These are phyloP conservation scores for Dascyllus trimaculatus DNA, from an alignment of 2,113 vertebrate genomes.

Conservation along the genomic window DNA sequence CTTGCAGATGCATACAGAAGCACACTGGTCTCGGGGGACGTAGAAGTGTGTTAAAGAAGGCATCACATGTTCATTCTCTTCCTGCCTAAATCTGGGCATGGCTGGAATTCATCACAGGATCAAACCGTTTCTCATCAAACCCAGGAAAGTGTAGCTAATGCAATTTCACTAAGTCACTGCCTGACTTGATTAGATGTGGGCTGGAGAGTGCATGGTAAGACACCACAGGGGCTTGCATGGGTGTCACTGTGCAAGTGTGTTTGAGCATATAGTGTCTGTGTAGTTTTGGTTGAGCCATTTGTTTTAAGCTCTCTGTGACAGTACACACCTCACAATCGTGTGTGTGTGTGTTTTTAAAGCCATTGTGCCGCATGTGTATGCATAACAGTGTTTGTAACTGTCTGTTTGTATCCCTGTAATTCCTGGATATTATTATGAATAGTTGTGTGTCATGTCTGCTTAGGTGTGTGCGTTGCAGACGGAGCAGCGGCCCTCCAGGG, in stretches of 20 bases:
- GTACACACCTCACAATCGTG: not conserved
- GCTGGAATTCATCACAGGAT: conserved; percentile 81
- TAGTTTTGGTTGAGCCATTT: conserved; percentile 25
- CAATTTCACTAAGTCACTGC: conserved; percentile 90
- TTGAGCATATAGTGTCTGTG: conserved; percentile 45
- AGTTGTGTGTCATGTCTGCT: conserved; percentile 17
- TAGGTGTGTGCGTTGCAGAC: conserved; percentile 28
- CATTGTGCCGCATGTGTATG: not conserved
- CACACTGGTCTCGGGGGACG: conserved; percentile 49
- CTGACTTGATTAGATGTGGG: conserved; percentile 86
- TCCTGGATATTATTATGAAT: conserved; percentile 10
- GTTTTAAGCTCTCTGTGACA: conserved; percentile 26
- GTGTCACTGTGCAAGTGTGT: conserved; percentile 61
- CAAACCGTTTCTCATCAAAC: conserved; percentile 87
- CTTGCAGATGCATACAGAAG: conserved; percentile 48
- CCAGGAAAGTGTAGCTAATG: conserved; percentile 87
- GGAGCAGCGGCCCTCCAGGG: conserved; percentile 53
- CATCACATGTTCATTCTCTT: conserved; percentile 63
- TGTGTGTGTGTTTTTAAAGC: conserved; percentile 10
- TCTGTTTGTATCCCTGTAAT: conserved; percentile 12
- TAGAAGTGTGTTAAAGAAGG: conserved; percentile 73
- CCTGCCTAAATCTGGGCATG: conserved; percentile 68
- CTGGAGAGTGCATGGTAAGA: conserved; percentile 65
- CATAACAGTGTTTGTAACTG: not conserved
- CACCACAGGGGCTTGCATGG: conserved; percentile 53